phyloP scores from a whole-genome alignment of 2,797 vertebrate genomes.

The Carcharodon carcharias region DNA sequence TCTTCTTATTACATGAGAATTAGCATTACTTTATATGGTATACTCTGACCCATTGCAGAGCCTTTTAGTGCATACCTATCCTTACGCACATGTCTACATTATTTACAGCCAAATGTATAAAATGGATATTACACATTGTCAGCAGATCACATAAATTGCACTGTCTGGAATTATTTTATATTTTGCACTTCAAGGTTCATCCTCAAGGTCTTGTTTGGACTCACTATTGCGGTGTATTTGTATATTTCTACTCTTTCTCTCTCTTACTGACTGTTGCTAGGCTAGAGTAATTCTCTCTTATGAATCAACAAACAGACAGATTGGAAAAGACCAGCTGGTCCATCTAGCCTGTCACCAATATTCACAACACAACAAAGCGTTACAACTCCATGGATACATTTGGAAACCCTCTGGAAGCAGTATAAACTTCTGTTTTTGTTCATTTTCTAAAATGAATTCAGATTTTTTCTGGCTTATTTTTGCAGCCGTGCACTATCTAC shows the following conservation, averaged over 20 bases:
- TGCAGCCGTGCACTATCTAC: background rate
- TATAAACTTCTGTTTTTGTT: background rate
- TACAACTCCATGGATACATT: background rate
- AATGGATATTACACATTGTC: background rate
- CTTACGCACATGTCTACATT: background rate
- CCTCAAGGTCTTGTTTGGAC: background rate
- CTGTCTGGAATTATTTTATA: background rate
- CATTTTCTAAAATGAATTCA: background rate
- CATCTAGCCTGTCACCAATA: background rate
- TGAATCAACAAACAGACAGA: background rate
- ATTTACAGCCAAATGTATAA: background rate
- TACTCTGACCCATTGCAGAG: background rate
- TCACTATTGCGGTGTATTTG: background rate
- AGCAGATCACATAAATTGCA: background rate
- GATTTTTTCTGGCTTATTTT: background rate
- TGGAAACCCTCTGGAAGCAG: background rate
- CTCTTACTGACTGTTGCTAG: background rate
- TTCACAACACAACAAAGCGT: background rate
- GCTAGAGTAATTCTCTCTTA: background rate
- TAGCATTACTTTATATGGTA: background rate
- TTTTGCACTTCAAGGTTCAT: background rate
- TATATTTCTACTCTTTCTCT: too few species aligned
- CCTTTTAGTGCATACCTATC: background rate
- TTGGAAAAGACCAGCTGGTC: background rate
- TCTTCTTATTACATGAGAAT: background rate